Evolutionary conservation across 1,140 invertebrate species (phyloP).

Genomic region (Cyrtorhinus lividipennis): DNA sequence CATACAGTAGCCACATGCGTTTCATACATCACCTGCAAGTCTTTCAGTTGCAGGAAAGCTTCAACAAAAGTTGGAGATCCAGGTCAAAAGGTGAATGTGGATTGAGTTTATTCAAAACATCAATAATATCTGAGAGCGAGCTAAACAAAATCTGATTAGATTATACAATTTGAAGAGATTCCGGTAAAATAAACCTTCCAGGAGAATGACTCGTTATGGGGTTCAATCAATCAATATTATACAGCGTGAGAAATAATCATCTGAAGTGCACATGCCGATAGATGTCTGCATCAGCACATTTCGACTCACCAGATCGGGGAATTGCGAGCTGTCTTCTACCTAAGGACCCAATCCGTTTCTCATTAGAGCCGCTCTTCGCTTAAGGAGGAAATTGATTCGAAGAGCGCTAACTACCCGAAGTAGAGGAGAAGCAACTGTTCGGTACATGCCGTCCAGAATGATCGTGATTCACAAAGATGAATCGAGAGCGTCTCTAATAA

Average conservation of each 20-base stretch:
- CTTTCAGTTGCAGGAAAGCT: too few species aligned
- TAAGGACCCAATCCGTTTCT: background rate
- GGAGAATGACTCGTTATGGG: background rate
- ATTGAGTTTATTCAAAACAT: too few species aligned
- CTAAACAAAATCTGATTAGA: background rate
- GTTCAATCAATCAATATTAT: background rate
- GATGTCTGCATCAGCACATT: background rate
- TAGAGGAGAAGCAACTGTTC: background rate
- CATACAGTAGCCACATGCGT: too few species aligned
- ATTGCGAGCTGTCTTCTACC: background rate
- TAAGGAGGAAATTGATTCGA: background rate
- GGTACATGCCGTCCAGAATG: too few species aligned
- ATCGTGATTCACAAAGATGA: too few species aligned
- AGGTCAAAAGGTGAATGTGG: too few species aligned
- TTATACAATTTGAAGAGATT: background rate
- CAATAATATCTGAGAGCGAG: too few species aligned
- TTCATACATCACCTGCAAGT: too few species aligned
- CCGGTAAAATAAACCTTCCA: background rate
- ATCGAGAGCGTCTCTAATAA: background rate
- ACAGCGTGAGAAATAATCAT: background rate
- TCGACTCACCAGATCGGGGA: background rate
- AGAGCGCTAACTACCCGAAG: background rate
- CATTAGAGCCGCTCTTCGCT: background rate
- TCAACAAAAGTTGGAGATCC: too few species aligned
- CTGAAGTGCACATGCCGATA: background rate